phyloP scores from a whole-genome alignment of 2,113 vertebrate genomes.

The Enhydra lutris region DNA sequence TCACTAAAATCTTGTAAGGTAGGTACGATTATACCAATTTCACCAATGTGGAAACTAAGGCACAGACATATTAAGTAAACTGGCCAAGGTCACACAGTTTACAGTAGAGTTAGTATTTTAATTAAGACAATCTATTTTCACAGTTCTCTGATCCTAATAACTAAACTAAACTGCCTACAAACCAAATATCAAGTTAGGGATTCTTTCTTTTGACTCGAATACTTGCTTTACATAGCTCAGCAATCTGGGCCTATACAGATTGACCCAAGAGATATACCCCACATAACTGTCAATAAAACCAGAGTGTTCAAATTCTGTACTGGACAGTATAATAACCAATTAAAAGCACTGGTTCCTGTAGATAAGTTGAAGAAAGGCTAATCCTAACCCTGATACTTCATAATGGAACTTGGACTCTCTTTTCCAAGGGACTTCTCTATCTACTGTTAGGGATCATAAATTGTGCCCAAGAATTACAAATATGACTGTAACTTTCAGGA shows the following conservation, averaged over 20 bases:
- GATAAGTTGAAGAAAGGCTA: not conserved
- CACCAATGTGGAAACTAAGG: not conserved
- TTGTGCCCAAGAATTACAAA: not conserved
- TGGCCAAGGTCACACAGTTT: not conserved
- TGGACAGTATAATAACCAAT: not conserved
- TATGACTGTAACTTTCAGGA: not conserved
- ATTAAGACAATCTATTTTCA: not conserved
- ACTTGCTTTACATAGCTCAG: not conserved
- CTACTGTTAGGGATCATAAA: not conserved
- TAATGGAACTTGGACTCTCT: not conserved
- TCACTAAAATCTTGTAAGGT: not conserved
- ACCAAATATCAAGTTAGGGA: not conserved
- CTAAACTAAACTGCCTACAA: not conserved
- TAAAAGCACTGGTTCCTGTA: not conserved
- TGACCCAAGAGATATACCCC: not conserved
- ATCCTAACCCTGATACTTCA: not conserved
- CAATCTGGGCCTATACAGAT: not conserved
- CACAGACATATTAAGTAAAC: not conserved
- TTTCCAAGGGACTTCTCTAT: not conserved
- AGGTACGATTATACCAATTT: not conserved
- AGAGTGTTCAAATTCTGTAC: not conserved
- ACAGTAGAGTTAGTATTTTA: not conserved
- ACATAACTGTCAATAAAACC: not conserved
- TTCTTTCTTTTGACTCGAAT: not conserved
- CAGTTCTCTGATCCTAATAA: not conserved